Evolutionary conservation across 2,113 vertebrate species (phyloP).

Genomic region (Anolis carolinensis): DNA sequence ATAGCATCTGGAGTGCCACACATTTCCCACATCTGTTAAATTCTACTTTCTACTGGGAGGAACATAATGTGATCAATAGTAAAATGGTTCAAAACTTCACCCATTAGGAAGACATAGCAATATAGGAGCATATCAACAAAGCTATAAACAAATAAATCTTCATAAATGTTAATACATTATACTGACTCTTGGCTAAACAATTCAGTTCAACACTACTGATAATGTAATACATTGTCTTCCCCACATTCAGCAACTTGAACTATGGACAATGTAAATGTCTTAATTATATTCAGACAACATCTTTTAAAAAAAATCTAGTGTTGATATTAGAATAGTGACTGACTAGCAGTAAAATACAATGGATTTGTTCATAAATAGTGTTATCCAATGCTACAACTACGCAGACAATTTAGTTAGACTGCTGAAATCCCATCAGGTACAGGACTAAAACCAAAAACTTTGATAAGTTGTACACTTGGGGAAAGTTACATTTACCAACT

Average conservation of each 20-base stretch:
- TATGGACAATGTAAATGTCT: neutral
- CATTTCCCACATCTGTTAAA: too few species aligned
- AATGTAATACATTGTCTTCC: neutral
- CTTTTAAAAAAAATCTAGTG: neutral
- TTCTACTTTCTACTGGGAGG: too few species aligned
- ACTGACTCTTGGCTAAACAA: neutral
- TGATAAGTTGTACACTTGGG: neutral
- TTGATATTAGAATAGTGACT: neutral
- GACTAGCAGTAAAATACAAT: too few species aligned
- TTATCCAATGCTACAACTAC: neutral
- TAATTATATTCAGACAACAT: neutral
- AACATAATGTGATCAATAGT: too few species aligned
- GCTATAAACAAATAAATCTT: neutral
- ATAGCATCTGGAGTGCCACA: too few species aligned
- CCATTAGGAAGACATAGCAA: neutral
- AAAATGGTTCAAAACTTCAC: too few species aligned
- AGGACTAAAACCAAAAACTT: neutral
- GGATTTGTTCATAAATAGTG: neutral
- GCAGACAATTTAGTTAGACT: neutral
- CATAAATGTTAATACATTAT: neutral
- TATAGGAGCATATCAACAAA: neutral
- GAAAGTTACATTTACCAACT: constrained; percentile 20
- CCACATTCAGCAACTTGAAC: neutral
- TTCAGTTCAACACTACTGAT: neutral
- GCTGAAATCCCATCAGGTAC: neutral